Evolutionary conservation across 2,888 invertebrate genomes (phyloP).

Genomic region (Habroteleia sp.): DNA sequence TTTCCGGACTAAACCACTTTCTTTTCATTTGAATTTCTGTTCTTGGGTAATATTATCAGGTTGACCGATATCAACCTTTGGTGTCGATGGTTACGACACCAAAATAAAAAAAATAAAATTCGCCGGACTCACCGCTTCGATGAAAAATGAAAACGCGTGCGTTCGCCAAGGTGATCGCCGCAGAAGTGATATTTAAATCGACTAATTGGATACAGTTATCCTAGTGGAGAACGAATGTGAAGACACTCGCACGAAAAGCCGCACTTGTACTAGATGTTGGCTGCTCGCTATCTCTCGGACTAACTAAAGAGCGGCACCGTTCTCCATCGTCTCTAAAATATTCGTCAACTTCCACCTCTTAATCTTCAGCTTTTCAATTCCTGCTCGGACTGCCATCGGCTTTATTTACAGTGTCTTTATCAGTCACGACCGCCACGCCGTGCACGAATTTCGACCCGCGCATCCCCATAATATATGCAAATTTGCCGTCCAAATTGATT

Average conservation of each 20-base stretch:
- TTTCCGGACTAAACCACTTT: too few relatives aligned
- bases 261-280: conserved; percentile 56
- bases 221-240: conserved; percentile 27
- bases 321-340: conserved; percentile 78
- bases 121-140: conserved; percentile 37
- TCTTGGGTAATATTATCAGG: too few relatives aligned
- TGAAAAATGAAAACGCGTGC: conserved; percentile 13
- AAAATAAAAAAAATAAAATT: conserved; percentile 31
- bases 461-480: too few relatives aligned
- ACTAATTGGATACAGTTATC: conserved; percentile 50
- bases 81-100: conserved; percentile 19
- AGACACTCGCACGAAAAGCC: conserved; percentile 60
- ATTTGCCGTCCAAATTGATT: too few relatives aligned
- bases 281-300: conserved; percentile 74
- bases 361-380: conserved; percentile 60
- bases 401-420: conserved; percentile 41
- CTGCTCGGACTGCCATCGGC: conserved; percentile 32
- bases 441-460: background rate
- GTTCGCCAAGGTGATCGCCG: conserved; percentile 6
- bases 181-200: conserved; percentile 36
- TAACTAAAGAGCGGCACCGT: conserved; percentile 77
- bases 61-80: too few relatives aligned
- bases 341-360: conserved; percentile 79
- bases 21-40: too few relatives aligned
- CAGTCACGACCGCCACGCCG: conserved; percentile 34